Base-by-base conservation (phyloP, 2,113 vertebrate genomes). In the Myiagra hebetior region DNA sequence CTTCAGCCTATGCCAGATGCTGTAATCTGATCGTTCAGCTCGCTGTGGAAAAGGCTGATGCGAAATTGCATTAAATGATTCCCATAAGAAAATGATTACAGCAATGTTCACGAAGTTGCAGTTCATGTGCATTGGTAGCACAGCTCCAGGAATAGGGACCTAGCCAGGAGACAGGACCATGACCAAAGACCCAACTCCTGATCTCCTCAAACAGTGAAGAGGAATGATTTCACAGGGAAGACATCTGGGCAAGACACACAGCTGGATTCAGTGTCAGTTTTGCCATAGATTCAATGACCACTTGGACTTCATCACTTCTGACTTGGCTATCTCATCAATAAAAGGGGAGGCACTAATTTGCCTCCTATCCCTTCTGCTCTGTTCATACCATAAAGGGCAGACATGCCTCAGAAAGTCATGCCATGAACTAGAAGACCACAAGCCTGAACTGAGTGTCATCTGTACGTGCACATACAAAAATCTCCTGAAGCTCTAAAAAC, bases 1-100 rank as follows among this genome's bases (percentile, higher is more conserved):
- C 59, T 75, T 67, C 68, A 59, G 95, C 94, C 86, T 39, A 16
- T 24, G 73, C 83, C 94, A 95, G 92, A 95, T 84, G 79, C 63
- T 42, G 75, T 56, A 86, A 96, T 68, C 59, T 89, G 91, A 94
- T 80, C 67, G 13, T 31, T 69, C 14, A 50, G 63, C 83, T 88
- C 0, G 0, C 85, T 31, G 44, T 47, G 85, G 64, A 80, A 53
- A 90, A 74, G 63, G 5, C 63, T 46, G 82, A 80, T 3, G 59
- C n/a, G 65, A 87, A 91, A 92, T 31, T 93, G 79, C 85, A 79
- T 90, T 76, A 80, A 84, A 77, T 49, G 72, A 90, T 33, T 65
- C 57, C 91, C 91, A 35, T 42, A 91, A 95, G 91, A 94, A 74
- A 93, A 76, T 0, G 0, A 69, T 77, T 84, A 80, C 37, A 30